Percentiles rank a stretch among this genome's conserved stretches.
These are phyloP conservation scores for Epinotia nisella DNA, from an alignment of 2,888 invertebrate species.

Conservation along the genomic window DNA sequence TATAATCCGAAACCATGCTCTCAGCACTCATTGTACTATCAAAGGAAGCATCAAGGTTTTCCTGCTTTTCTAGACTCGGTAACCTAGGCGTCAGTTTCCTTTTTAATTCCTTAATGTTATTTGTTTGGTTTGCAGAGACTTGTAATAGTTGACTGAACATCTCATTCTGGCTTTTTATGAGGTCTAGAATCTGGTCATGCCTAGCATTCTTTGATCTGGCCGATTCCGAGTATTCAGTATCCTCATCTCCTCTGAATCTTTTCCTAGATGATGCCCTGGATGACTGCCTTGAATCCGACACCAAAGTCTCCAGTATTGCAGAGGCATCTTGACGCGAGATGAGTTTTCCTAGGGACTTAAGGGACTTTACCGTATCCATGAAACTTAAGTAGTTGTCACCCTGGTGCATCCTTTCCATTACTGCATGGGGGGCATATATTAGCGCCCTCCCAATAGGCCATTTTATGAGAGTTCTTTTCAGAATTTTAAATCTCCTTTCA, in stretches of 20 bases:
- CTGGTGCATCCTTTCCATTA: neutral
- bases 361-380: neutral
- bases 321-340: neutral
- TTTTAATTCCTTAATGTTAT: neutral
- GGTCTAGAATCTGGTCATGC: neutral
- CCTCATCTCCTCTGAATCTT: neutral
- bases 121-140: neutral
- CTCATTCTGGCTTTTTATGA: neutral
- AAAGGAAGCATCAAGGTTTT: neutral
- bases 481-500: neutral
- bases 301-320: neutral
- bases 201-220: neutral
- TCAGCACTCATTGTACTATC: neutral
- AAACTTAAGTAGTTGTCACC: neutral
- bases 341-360: neutral
- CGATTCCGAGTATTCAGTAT: neutral
- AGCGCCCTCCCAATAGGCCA: neutral
- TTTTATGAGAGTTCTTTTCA: neutral
- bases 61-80: neutral
- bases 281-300: neutral
- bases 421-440: neutral
- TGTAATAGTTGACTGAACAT: neutral
- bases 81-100: neutral
- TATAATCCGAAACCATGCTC: neutral
- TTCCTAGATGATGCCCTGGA: neutral